These are phyloP conservation scores for Chrysoperla carnea DNA, from an alignment of 1,140 invertebrate species.

Conservation along the genomic window DNA sequence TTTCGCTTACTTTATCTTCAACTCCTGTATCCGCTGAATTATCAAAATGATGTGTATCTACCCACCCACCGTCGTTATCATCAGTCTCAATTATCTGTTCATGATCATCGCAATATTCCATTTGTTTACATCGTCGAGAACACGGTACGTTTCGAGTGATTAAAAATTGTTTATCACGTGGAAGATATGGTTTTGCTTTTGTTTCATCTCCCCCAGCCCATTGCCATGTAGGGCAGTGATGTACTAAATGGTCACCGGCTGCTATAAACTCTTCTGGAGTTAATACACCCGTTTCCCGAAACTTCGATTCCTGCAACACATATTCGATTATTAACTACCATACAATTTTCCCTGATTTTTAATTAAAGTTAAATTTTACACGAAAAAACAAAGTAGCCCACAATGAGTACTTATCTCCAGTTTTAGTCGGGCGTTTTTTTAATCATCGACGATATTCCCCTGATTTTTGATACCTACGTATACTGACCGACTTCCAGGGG, in stretches of 20 bases:
- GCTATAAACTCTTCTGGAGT: conserved; percentile 94
- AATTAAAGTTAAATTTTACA: too few relatives aligned
- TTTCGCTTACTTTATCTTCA: conserved; percentile 58
- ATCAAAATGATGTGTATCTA: conserved; percentile 92
- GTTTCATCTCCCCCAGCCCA: conserved; percentile 86
- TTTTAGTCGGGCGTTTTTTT: too few relatives aligned
- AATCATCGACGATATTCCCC: too few relatives aligned
- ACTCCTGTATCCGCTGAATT: conserved; percentile 26
- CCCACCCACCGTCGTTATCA: conserved; percentile 90
- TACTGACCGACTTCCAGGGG: too few relatives aligned
- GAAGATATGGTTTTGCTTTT: conserved; percentile 74
- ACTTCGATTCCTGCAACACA: conserved; percentile 79
- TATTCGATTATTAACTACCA: background rate
- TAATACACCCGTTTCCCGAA: conserved; percentile 92
- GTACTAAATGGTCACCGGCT: conserved; percentile 95
- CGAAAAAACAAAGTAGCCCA: too few relatives aligned
- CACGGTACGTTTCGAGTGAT: conserved; percentile 94
- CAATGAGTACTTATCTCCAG: too few relatives aligned
- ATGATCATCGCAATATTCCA: conserved; percentile 78
- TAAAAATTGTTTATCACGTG: conserved; percentile 92
- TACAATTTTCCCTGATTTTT: too few relatives aligned
- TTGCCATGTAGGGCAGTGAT: conserved; percentile 99
- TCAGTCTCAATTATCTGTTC: conserved; percentile 81
- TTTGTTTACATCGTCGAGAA: conserved; percentile 45
- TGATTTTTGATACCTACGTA: too few relatives aligned